Conservation (phyloP, 2,113 vertebrate genomes). For the Thunnus thynnus region DNA sequence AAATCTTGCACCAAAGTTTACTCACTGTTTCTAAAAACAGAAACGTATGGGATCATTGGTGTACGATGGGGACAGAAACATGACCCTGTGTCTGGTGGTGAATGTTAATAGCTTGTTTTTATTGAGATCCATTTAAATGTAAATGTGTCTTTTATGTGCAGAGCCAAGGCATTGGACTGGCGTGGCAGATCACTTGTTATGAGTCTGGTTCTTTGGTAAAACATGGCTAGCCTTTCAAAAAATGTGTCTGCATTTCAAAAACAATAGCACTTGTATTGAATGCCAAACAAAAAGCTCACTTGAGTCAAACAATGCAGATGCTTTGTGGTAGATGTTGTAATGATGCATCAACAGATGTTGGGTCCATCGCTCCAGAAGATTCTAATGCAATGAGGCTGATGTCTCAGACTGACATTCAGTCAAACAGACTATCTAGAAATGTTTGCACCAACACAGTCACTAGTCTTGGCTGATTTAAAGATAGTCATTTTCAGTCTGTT, state of each 20-base stretch:
- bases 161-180: constrained; percentile 15
- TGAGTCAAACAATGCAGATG: not conserved
- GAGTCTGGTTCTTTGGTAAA: constrained; percentile 48
- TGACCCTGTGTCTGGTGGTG: constrained; percentile 41
- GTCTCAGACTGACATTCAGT: constrained; percentile 3
- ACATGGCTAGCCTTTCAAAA: constrained; percentile 47
- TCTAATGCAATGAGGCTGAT: not conserved
- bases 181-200: constrained; percentile 38
- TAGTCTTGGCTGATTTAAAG: not conserved
- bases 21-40: constrained; percentile 4
- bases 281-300: constrained; percentile 23
- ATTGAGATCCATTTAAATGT: constrained; percentile 75
- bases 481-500: too few relatives aligned
- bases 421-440: not conserved
- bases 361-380: constrained; percentile 11
- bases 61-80: constrained; percentile 18
- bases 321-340: constrained; percentile 24
- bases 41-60: not conserved
- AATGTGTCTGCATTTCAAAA: constrained; percentile 17
- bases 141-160: constrained; percentile 60
- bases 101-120: constrained; percentile 57
- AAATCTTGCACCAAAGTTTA: not conserved
- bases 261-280: constrained; percentile 8
- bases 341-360: constrained; percentile 36
- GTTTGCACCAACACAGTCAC: not conserved